phyloP scores from a whole-genome alignment of 2,113 vertebrate genomes.

The Poeciliopsis turrubarensis region DNA sequence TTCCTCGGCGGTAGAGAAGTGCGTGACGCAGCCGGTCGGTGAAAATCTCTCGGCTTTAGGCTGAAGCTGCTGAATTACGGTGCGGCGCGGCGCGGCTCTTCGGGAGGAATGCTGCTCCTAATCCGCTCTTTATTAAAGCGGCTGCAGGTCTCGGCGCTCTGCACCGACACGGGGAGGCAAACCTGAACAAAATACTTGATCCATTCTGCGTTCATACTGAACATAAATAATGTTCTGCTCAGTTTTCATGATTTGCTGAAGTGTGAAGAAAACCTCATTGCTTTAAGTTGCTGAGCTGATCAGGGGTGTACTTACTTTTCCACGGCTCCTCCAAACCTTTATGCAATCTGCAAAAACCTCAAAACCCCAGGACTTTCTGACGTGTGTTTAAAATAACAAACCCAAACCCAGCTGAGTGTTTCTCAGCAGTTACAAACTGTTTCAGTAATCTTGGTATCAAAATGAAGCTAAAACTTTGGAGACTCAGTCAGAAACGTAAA shows the following conservation, averaged over 20 bases:
- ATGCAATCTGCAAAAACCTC: too few relatives aligned
- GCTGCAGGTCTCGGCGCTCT: constrained; percentile 64
- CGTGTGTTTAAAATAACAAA: too few relatives aligned
- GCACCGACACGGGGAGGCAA: constrained; percentile 53
- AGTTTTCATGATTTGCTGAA: constrained; percentile 18
- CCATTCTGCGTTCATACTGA: constrained; percentile 35
- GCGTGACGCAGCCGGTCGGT: constrained; percentile 64
- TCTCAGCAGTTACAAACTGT: too few relatives aligned
- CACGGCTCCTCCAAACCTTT: too few relatives aligned
- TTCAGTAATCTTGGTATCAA: too few relatives aligned
- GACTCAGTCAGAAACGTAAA: too few relatives aligned
- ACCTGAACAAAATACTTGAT: constrained; percentile 47
- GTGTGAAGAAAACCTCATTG: constrained; percentile 1
- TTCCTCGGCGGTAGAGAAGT: constrained; percentile 50
- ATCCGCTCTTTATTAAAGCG: constrained; percentile 78
- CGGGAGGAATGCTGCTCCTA: constrained; percentile 67
- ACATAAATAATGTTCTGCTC: constrained; percentile 18
- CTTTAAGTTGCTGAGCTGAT: background rate
- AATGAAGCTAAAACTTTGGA: too few relatives aligned
- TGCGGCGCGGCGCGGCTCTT: constrained; percentile 56
- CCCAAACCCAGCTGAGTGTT: too few relatives aligned
- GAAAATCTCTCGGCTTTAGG: constrained; percentile 70
- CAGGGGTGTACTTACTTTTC: too few relatives aligned
- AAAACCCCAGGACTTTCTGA: too few relatives aligned
- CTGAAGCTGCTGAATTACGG: constrained; percentile 69